phyloP scores from a whole-genome alignment of 2,797 vertebrate species.

The Coregonus ussuriensis region DNA sequence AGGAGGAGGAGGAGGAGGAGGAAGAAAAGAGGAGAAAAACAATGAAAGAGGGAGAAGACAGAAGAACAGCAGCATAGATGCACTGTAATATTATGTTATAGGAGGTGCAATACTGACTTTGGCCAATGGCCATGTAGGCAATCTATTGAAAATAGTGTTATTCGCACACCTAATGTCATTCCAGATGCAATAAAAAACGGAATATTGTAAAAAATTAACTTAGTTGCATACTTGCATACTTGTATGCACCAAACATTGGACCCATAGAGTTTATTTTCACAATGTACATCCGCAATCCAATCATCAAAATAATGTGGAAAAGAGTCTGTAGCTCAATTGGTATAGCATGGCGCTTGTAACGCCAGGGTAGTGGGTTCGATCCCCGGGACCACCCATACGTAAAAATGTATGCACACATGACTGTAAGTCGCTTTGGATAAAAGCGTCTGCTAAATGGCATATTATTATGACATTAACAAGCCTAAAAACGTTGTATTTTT shows the following conservation, averaged over 20 bases:
- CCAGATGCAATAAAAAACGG: not conserved
- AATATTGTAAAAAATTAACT: not conserved
- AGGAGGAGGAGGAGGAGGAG: conserved; percentile 38
- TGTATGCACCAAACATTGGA: not conserved
- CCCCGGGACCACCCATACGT: too few species aligned
- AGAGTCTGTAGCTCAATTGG: too few species aligned
- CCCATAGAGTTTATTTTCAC: too few species aligned
- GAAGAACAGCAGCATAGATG: not conserved
- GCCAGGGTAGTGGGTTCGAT: too few species aligned
- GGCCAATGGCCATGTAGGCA: not conserved
- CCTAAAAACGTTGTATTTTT: too few species aligned
- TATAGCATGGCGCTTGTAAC: too few species aligned
- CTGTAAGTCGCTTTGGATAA: too few species aligned
- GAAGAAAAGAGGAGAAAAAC: conserved; percentile 9
- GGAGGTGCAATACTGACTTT: not conserved
- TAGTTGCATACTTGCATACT: not conserved
- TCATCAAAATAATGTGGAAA: too few species aligned
- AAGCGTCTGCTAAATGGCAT: too few species aligned
- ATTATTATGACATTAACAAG: too few species aligned
- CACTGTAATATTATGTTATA: not conserved
- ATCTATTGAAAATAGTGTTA: not conserved
- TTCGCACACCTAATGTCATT: not conserved
- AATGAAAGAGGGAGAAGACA: not conserved
- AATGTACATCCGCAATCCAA: too few species aligned
- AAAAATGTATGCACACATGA: too few species aligned